Conservation (phyloP, 2,797 vertebrate species). For the Falco rusticolus region DNA sequence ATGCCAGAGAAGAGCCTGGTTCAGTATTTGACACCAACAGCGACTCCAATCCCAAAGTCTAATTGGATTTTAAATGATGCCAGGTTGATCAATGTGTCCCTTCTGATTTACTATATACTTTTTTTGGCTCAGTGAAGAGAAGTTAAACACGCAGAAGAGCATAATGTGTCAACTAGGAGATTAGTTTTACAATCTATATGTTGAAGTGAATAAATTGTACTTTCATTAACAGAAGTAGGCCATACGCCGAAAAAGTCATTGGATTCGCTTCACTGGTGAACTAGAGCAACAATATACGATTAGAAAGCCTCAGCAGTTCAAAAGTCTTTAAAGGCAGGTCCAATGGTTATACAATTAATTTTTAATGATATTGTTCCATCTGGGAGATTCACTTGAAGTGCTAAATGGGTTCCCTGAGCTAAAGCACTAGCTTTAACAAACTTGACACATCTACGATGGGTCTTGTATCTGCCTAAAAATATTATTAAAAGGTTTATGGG, state of each 20-base stretch:
- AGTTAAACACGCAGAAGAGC: conserved; percentile 31
- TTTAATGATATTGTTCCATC: conserved; percentile 77
- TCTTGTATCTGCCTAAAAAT: conserved; percentile 26
- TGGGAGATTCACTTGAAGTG: conserved; percentile 68
- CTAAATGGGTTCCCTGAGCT: conserved; percentile 58
- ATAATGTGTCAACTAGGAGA: conserved; percentile 39
- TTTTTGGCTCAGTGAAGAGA: neutral
- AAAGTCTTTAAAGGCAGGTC: conserved; percentile 72
- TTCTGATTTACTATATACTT: neutral
- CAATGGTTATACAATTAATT: conserved; percentile 76
- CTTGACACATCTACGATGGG: neutral
- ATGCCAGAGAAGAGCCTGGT: neutral
- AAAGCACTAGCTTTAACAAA: conserved; percentile 63
- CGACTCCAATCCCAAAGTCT: neutral
- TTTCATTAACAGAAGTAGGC: conserved; percentile 66
- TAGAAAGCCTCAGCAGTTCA: conserved; percentile 73
- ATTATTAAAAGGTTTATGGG: neutral
- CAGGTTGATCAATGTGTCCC: neutral
- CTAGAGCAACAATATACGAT: conserved; percentile 65
- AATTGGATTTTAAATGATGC: neutral
- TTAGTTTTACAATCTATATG: conserved; percentile 41
- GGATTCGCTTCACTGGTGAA: conserved; percentile 74
- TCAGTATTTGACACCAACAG: neutral
- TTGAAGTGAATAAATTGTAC: conserved; percentile 55
- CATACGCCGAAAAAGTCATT: conserved; percentile 28